phyloP scores from a whole-genome alignment of 2,113 vertebrate species.

The Gopherus flavomarginatus region DNA sequence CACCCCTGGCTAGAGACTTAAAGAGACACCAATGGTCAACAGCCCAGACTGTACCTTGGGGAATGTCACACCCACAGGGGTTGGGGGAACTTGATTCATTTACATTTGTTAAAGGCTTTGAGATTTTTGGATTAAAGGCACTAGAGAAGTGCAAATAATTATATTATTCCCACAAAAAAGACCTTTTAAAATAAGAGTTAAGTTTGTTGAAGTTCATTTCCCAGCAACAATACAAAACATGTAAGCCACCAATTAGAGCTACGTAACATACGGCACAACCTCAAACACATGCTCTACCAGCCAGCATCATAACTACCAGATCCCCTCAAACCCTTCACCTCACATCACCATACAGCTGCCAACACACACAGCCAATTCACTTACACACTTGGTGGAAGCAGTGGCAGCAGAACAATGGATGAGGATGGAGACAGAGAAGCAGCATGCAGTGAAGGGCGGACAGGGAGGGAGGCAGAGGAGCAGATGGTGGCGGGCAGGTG shows the following conservation, averaged over 20 bases:
- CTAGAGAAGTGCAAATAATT: neutral
- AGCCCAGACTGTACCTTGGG: too few species aligned
- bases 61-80: too few species aligned
- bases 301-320: too few species aligned
- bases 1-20: too few species aligned
- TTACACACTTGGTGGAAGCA: neutral
- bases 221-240: fast-evolving
- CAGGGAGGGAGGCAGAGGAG: neutral
- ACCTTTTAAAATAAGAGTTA: fast-evolving
- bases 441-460: neutral
- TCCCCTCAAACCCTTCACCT: neutral
- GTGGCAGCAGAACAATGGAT: neutral
- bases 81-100: fast-evolving
- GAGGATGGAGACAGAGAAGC: neutral
- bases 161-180: neutral
- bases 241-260: neutral
- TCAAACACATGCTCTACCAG: fast-evolving
- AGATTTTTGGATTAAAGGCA: neutral
- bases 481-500: neutral
- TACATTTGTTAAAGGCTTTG: neutral
- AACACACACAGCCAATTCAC: neutral
- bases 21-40: too few species aligned
- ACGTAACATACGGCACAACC: neutral
- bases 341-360: neutral
- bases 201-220: fast-evolving